A percentile compares a stretch with the other conserved stretches of the same genome.
Evolutionary conservation across 1,140 invertebrate genomes (phyloP).

Genomic region (Chionoecetes opilio): DNA sequence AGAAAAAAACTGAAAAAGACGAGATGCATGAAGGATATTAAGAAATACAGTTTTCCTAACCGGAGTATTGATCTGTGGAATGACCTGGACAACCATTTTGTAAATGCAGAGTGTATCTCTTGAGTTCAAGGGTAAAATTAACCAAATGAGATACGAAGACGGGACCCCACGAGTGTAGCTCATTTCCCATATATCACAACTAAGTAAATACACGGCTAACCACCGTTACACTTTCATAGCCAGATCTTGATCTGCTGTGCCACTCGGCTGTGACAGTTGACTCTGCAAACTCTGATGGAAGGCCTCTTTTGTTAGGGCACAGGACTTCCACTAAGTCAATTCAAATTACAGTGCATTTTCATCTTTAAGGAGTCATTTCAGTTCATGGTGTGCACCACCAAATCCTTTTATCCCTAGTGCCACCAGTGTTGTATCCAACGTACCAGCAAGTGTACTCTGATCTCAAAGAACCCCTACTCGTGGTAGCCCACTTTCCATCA

Average conservation of each 20-base stretch:
- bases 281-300: constrained; percentile 39
- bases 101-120: too few relatives aligned
- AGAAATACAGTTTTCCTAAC: too few relatives aligned
- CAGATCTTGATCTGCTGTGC: not conserved
- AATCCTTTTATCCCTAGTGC: constrained; percentile 57
- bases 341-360: not conserved
- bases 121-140: too few relatives aligned
- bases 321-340: not conserved
- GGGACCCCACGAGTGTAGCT: too few relatives aligned
- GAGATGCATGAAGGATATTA: too few relatives aligned
- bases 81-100: too few relatives aligned
- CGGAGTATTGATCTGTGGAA: too few relatives aligned
- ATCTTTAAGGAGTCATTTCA: not conserved
- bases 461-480: constrained; percentile 54
- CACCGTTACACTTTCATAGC: not conserved
- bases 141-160: too few relatives aligned
- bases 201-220: too few relatives aligned
- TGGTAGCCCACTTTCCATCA: constrained; percentile 43
- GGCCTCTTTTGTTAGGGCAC: not conserved
- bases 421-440: constrained; percentile 59
- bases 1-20: too few relatives aligned
- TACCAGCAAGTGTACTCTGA: constrained; percentile 67
- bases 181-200: too few relatives aligned
- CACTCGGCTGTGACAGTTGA: constrained; percentile 64
- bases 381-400: constrained; percentile 38